Base-by-base conservation (phyloP, 1,140 invertebrate species). In the Lordiphosa clarofinis region DNA sequence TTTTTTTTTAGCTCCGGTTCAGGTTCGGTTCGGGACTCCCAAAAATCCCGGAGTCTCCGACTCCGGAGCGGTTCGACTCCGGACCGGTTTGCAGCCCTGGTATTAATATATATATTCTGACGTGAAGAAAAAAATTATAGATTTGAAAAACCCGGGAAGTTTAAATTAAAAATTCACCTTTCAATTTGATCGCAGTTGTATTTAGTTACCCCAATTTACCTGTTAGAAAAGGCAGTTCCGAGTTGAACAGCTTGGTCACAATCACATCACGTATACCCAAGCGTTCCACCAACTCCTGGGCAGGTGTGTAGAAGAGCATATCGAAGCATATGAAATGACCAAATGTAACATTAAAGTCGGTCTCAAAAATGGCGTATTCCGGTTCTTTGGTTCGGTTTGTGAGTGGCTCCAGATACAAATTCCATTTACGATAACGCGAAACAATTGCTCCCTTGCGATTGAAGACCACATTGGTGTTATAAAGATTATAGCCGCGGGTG, bases 331-430 rank as follows among this genome's bases (percentile, higher is more conserved):
- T 93, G 55, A 96, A 92, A 9, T 93, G 90, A 0, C 95, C 96
- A 82, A 98, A 97, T 11, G 90, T 93, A 0, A 95, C 94, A 1
- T 93, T 93, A 76, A 97, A 97, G 84, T 96, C 95, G 0, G 96
- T 96, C 1, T 89, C 81, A 64, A 97, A 96, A 8, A 88, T 91
- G 1, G 90, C 90, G 6, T 56, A 90, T 60, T 94, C 91, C 0
- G 82, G 69, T 6, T 36, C 0, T 0, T 40, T 15, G 0, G 88
- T 86, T 13, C 70, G 70, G 42, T 87, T 76, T 38, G 57, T 67
- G 1, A 38, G 24, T 1, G 73, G 62, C 13, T 87, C 81, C 19
- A 75, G 67, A 94, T 95, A 28, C 0, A 95, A 86, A 88, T 96
- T 93, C 44, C 91, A 92, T 84, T 97, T 97, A 31, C 94, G 92